Evolutionary conservation across 2,797 vertebrate genomes (phyloP).

Genomic region (Cryptoblepharus egeriae): DNA sequence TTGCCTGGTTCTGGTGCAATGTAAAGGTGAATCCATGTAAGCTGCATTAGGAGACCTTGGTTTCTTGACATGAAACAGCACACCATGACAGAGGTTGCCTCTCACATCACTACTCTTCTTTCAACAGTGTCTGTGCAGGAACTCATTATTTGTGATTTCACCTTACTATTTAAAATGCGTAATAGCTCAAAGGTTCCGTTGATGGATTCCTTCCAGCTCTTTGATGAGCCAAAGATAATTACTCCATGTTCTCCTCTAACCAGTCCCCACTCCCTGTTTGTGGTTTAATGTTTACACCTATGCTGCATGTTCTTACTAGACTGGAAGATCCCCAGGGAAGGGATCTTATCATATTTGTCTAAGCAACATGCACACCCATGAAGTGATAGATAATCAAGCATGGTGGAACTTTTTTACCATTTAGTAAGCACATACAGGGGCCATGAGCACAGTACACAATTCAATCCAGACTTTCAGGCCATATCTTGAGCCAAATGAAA

Average conservation of each 20-base stretch:
- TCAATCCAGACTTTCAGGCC: not conserved
- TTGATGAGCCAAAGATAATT: constrained; percentile 74
- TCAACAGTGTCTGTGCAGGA: constrained; percentile 64
- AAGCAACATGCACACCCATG: constrained; percentile 55
- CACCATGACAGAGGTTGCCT: not conserved
- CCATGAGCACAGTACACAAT: not conserved
- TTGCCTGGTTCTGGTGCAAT: not conserved
- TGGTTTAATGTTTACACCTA: constrained; percentile 74
- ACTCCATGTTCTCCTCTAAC: constrained; percentile 69
- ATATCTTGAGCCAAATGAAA: not conserved
- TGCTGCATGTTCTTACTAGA: constrained; percentile 71
- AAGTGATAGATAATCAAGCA: constrained; percentile 58
- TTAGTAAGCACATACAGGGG: not conserved
- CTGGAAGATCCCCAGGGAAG: constrained; percentile 50
- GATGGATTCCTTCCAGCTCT: constrained; percentile 72
- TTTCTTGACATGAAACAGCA: not conserved
- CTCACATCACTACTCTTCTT: constrained; percentile 48
- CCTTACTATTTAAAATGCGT: constrained; percentile 70
- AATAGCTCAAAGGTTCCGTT: constrained; percentile 68
- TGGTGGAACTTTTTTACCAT: constrained; percentile 51
- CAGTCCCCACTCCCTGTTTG: constrained; percentile 71
- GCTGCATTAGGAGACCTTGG: not conserved
- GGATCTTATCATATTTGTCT: constrained; percentile 51
- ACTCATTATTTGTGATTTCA: constrained; percentile 71
- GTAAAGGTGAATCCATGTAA: constrained; percentile 22